phyloP scores from a whole-genome alignment of 1,140 invertebrate genomes.

The Platyscapa corneri region DNA sequence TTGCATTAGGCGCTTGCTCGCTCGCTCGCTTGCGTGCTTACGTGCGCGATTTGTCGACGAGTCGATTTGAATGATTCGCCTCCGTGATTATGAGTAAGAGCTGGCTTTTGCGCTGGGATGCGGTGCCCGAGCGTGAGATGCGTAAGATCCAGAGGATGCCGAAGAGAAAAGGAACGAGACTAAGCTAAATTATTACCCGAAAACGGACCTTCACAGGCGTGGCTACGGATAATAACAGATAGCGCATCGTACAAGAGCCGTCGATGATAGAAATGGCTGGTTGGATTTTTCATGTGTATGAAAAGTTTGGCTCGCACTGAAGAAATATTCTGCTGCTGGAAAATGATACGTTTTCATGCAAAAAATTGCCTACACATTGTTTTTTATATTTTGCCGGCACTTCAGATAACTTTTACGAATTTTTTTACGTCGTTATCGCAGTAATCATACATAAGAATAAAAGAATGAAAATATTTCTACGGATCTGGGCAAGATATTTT shows the following conservation, averaged over 20 bases:
- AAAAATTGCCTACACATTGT: not conserved
- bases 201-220: not conserved
- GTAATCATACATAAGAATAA: too few relatives aligned
- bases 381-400: too few relatives aligned
- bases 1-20: constrained; percentile 20
- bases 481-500: too few relatives aligned
- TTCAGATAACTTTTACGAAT: not conserved
- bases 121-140: not conserved
- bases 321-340: not conserved
- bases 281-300: not conserved
- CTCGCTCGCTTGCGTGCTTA: not conserved
- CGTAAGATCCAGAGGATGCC: not conserved
- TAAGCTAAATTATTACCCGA: constrained; percentile 13
- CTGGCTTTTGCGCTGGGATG: not conserved
- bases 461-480: too few relatives aligned
- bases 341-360: not conserved
- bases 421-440: too few relatives aligned
- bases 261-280: not conserved
- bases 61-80: constrained; percentile 33
- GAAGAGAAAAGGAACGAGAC: not conserved
- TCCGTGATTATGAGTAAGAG: constrained; percentile 32
- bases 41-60: not conserved
- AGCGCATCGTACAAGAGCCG: not conserved
- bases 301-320: not conserved
- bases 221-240: not conserved